Conservation (phyloP, 2,888 invertebrate species). For the Aromia moschata region DNA sequence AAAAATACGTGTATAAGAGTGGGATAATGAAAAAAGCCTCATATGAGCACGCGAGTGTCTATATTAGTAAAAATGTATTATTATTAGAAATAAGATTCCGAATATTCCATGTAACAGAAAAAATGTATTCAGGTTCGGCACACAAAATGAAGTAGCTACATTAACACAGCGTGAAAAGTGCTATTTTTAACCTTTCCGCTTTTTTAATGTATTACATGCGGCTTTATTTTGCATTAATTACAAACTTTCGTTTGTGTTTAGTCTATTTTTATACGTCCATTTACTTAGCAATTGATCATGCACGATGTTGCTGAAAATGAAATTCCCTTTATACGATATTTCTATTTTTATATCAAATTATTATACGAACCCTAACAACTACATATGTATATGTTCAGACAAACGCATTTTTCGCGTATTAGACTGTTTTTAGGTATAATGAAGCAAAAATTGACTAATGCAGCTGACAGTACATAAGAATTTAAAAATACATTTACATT, state of each 20-base stretch:
- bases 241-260: not conserved
- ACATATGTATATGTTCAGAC: too few species aligned
- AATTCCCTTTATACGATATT: too few species aligned
- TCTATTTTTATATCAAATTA: too few species aligned
- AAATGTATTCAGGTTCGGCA: not conserved
- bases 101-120: constrained; percentile 9
- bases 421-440: too few species aligned
- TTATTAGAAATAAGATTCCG: constrained; percentile 9
- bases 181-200: constrained; percentile 15
- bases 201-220: constrained; percentile 1
- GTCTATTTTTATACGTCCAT: not conserved
- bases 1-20: too few species aligned
- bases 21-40: constrained; percentile 1
- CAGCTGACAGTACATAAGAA: too few species aligned
- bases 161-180: not conserved
- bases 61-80: constrained; percentile 11
- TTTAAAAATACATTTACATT: too few species aligned
- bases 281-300: constrained; percentile 1
- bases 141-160: not conserved
- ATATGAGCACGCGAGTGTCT: constrained; percentile 1
- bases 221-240: constrained; percentile 9
- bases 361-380: too few species aligned
- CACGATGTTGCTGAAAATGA: too few species aligned
- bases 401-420: too few species aligned
- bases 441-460: too few species aligned